Evolutionary conservation across 2,113 vertebrate genomes (phyloP).

Genomic region (Psittacara wagleri): DNA sequence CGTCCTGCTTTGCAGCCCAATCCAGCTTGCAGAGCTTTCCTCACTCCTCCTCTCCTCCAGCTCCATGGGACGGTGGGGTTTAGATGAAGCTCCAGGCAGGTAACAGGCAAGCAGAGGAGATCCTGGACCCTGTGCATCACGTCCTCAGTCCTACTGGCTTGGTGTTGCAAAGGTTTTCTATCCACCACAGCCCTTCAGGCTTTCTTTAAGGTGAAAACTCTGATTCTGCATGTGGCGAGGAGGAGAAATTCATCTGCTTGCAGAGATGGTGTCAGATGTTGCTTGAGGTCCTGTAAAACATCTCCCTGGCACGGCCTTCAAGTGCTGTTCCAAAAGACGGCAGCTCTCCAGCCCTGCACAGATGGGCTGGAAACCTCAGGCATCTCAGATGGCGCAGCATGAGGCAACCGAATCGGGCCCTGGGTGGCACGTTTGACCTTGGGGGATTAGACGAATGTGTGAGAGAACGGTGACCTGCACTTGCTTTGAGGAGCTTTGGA

Average conservation of each 20-base stretch:
- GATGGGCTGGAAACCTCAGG: not conserved
- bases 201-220: not conserved
- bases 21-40: not conserved
- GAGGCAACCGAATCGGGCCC: not conserved
- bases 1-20: not conserved
- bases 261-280: not conserved
- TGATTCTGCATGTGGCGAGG: fast-evolving
- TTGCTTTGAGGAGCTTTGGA: not conserved
- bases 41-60: not conserved
- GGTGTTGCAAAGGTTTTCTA: not conserved
- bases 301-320: not conserved
- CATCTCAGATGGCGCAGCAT: not conserved
- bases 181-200: not conserved
- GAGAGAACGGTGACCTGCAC: not conserved
- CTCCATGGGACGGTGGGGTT: not conserved
- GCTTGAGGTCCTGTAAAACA: not conserved
- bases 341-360: not conserved
- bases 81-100: not conserved
- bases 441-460: not conserved
- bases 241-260: not conserved
- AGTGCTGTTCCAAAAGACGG: not conserved
- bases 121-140: not conserved
- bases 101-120: fast-evolving
- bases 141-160: not conserved
- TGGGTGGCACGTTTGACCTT: not conserved